Percentiles rank a stretch among this genome's conserved stretches.
phyloP scores from a whole-genome alignment of 1,140 invertebrate genomes.

The Drosophila mojavensis region DNA sequence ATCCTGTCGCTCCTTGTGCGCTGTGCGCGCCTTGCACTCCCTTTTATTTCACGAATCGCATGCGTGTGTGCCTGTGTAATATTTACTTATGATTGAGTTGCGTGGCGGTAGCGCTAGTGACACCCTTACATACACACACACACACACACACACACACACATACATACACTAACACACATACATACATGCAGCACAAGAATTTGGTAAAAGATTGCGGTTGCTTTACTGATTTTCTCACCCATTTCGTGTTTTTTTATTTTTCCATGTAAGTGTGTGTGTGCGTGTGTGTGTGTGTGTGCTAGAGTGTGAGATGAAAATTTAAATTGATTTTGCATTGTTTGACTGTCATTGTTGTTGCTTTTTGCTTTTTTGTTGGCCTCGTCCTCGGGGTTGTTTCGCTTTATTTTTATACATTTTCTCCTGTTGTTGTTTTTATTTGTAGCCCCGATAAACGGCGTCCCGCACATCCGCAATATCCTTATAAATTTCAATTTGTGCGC shows the following conservation, averaged over 20 bases:
- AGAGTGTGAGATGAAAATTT: constrained; percentile 73
- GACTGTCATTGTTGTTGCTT: constrained; percentile 74
- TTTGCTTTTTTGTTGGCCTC: constrained; percentile 48
- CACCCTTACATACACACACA: constrained; percentile 43
- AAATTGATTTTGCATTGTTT: constrained; percentile 82
- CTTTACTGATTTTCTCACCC: constrained; percentile 81
- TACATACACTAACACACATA: constrained; percentile 13
- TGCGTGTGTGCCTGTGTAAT: constrained; percentile 59
- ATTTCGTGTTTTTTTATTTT: constrained; percentile 53
- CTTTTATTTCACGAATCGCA: constrained; percentile 48
- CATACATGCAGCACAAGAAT: constrained; percentile 60
- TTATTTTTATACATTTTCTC: constrained; percentile 9
- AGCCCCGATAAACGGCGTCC: constrained; percentile 17
- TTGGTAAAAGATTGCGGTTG: constrained; percentile 81
- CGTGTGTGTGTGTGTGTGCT: constrained; percentile 17
- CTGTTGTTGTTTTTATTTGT: constrained; percentile 35
- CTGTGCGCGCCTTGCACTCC: constrained; percentile 21
- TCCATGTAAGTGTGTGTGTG: background rate
- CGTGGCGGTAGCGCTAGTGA: constrained; percentile 55
- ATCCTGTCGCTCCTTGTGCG: background rate
- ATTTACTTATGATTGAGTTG: constrained; percentile 83
- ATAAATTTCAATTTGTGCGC: constrained; percentile 69
- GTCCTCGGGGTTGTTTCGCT: constrained; percentile 36
- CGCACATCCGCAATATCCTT: constrained; percentile 50
- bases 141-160: constrained; percentile 19